Base-by-base conservation (phyloP, 92 coral and sea anemone species). In the Chrysogorgia sp. region DNA sequence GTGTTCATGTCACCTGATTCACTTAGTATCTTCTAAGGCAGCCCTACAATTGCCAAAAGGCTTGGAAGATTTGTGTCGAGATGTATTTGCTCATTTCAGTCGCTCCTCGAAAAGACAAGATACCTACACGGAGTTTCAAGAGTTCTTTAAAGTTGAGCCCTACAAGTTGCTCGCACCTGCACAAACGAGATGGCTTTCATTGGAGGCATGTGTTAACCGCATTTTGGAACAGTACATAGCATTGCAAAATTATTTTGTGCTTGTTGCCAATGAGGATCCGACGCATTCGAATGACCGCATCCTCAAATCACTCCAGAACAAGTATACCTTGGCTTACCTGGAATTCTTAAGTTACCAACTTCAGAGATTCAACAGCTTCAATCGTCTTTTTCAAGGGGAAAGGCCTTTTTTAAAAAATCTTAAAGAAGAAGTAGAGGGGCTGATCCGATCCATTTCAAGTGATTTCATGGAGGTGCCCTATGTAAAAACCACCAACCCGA, bases 171-270 rank as follows among this genome's bases (percentile, higher is more conserved):
- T 68, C 58, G 78, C 24, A 67, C 80, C 84, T 79, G 80, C 60
- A 66, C 88, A 40, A n/a, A n/a, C n/a, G n/a, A n/a, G n/a, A n/a
- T n/a, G n/a, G n/a, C n/a, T n/a, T n/a, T n/a, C n/a, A n/a, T 82
- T 84, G 33, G 80, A 77, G 75, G 80, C 80, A 79, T 84, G 88
- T 74, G 25, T 80, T 25, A 79, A 85, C 75, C 24, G 82, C 22
- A 40, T 85, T 70, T 79, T 85, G 59, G 81, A 83, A 71, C 89
- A 80, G 74, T 79, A 58, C 71, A 80, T 67, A 66, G 88, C 88
- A 66, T 63, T 79, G 48, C 69, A 78, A 49, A 72, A 71, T 66
- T 79, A 50, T 34, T 84, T 84, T 79, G 67, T 60, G 3, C 6
- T 60, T 7, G 67, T n/a, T n/a, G n/a, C n/a, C n/a, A n/a, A n/a